phyloP scores from a whole-genome alignment of 2,113 vertebrate species.

The Pelecanoides urinatrix region DNA sequence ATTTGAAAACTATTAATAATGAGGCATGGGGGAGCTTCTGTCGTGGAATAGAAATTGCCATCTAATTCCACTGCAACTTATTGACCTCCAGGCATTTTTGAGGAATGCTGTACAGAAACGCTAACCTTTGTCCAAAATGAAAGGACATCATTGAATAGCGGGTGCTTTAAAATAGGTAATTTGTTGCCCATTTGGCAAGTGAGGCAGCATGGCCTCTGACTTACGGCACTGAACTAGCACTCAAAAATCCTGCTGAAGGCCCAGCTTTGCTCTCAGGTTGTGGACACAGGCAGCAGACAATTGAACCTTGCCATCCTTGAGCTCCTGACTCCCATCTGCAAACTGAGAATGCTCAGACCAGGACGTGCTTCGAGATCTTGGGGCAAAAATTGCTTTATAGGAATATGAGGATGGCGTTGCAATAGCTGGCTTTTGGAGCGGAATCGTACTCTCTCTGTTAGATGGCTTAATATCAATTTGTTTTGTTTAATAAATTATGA shows the following conservation, averaged over 20 bases:
- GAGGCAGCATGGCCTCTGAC: not conserved
- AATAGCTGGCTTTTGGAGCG: not conserved
- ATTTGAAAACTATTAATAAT: conserved; percentile 1
- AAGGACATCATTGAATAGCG: not conserved
- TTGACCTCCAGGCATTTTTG: not conserved
- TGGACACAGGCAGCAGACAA: not conserved
- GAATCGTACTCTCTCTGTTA: not conserved
- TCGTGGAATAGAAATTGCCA: not conserved
- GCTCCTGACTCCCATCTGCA: not conserved
- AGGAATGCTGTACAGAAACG: not conserved
- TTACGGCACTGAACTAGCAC: not conserved
- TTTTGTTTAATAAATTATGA: conserved; percentile 19
- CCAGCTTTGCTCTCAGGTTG: not conserved
- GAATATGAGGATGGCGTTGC: not conserved
- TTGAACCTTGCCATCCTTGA: not conserved
- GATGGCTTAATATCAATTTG: not conserved
- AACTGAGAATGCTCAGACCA: not conserved
- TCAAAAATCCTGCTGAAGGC: not conserved
- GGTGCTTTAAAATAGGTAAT: not conserved
- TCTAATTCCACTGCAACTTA: not conserved
- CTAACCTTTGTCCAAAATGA: not conserved
- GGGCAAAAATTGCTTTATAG: not conserved
- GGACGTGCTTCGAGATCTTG: not conserved
- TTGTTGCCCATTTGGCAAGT: not conserved
- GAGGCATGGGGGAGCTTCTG: not conserved